Evolutionary conservation across 1,140 invertebrate genomes (phyloP), one percentile per base, ranked within the genome.

Genomic region (Euglossa dilemma): DNA sequence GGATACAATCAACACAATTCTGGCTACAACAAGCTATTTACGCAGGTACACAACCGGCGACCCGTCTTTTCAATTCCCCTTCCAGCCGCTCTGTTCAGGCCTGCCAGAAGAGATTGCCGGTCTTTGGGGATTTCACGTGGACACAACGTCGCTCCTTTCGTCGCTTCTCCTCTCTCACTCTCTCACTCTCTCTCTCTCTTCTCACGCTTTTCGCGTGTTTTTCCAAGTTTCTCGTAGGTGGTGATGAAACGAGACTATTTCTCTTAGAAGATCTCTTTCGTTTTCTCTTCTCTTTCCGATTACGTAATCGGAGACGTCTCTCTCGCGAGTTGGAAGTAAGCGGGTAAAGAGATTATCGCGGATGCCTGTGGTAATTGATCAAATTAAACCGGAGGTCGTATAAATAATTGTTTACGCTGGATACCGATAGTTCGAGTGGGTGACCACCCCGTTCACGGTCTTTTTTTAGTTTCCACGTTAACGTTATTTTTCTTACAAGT

Each of bases 21-120:
- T 91, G 97, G 97, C 95, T 98, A 98, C 95, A 98, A 98, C 95
- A 98, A 98, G 95, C 96, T 98, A 91, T 98, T 98, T 93, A 97
- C 97, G 85, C 97, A 98, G 97, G 97, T 98, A 93, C 64, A 67
- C 16, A 23, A 23, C 6, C 6, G 20, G 20, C 23, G 25, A 52
- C n/a, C 6, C 16, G 7, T 63, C 6, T n/a, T 59, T 56, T 20
- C 25, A 20, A 78, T 4, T 45, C 47, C 18, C 28, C 2, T 64
- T 63, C 64, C 20, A 14, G 12, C n/a, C 16, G 54, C 23, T 25
- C 9, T 0, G 23, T 6, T 43, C 16, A 69, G 23, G 45, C 1
- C 43, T 16, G 63, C 16, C 18, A 43, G 28, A 9, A 11, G 23
- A 9, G 6, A 0, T 28, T 63, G 25, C 6, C 9, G 23, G 28